Evolutionary conservation across 64 coral and sea anemone species (phyloP).

Genomic region (Stichodactyla mertensii): DNA sequence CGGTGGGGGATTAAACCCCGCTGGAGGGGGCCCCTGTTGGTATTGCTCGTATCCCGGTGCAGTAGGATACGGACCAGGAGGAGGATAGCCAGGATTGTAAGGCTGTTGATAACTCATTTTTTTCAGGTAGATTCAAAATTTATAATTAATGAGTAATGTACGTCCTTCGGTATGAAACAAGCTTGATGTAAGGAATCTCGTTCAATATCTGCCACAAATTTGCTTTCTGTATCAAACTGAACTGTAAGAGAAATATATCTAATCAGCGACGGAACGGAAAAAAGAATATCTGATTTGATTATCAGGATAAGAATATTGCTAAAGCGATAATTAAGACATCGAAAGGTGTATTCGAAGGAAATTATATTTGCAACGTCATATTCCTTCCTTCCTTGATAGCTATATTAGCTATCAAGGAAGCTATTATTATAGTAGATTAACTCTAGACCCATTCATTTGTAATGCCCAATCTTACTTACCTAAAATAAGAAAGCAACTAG

Average conservation of each 20-base stretch:
- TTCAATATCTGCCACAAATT: neutral
- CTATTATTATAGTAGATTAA: too few relatives aligned
- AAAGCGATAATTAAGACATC: neutral
- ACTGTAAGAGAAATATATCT: neutral
- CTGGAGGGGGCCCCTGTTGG: conserved; percentile 5
- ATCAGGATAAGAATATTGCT: neutral
- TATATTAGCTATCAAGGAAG: too few relatives aligned
- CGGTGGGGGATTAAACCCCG: neutral
- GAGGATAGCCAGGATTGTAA: conserved; percentile 6
- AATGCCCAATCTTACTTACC: neutral
- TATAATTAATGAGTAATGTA: neutral
- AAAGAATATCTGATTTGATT: neutral
- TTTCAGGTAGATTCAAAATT: neutral
- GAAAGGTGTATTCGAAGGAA: neutral
- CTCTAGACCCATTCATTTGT: neutral
- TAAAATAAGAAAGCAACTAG: neutral
- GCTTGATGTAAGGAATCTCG: neutral
- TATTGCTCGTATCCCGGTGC: conserved; percentile 2
- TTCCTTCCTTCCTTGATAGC: too few relatives aligned
- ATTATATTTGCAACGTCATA: too few relatives aligned
- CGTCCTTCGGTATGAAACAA: neutral
- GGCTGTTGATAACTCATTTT: conserved; percentile 5
- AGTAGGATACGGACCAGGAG: neutral
- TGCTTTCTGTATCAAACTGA: neutral
- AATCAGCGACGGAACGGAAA: neutral